These are phyloP conservation scores for Corythaeola cristata DNA, from an alignment of 2,113 vertebrate species.

Conservation along the genomic window DNA sequence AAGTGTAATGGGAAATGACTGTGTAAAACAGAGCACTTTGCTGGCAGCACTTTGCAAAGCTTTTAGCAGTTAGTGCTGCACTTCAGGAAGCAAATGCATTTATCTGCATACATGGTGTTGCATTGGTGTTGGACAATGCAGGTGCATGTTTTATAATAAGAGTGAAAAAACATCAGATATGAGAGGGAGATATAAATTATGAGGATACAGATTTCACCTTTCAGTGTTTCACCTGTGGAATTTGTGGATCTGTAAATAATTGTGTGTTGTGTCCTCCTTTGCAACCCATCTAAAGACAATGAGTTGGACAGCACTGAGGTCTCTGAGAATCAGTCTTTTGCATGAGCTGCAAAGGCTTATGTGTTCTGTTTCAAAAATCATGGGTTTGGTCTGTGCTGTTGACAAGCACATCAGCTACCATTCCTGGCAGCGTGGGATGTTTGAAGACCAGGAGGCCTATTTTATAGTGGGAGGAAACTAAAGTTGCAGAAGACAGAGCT, in stretches of 20 bases:
- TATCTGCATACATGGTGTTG: fast-evolving
- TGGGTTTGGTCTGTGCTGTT: neutral
- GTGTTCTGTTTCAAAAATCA: neutral
- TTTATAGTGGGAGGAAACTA: neutral
- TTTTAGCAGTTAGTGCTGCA: neutral
- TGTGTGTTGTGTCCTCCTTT: neutral
- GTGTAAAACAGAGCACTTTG: neutral
- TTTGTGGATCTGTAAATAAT: neutral
- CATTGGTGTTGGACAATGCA: too few species aligned
- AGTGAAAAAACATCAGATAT: neutral
- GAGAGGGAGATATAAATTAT: neutral
- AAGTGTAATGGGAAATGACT: neutral
- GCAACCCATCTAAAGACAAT: neutral
- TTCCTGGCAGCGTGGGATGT: neutral
- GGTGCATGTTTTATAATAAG: neutral
- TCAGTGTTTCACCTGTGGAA: neutral
- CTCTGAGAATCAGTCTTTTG: neutral
- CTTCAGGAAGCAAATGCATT: neutral
- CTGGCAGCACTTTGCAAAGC: neutral
- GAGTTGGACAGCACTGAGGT: neutral
- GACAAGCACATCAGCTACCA: neutral
- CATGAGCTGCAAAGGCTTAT: neutral
- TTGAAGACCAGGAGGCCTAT: neutral
- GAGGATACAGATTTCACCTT: neutral
- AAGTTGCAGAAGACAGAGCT: neutral